A percentile compares a stretch with the other conserved stretches of the same genome.
Evolutionary conservation across 2,113 vertebrate genomes (phyloP).

Genomic region (Psammodynastes pulverulentus): DNA sequence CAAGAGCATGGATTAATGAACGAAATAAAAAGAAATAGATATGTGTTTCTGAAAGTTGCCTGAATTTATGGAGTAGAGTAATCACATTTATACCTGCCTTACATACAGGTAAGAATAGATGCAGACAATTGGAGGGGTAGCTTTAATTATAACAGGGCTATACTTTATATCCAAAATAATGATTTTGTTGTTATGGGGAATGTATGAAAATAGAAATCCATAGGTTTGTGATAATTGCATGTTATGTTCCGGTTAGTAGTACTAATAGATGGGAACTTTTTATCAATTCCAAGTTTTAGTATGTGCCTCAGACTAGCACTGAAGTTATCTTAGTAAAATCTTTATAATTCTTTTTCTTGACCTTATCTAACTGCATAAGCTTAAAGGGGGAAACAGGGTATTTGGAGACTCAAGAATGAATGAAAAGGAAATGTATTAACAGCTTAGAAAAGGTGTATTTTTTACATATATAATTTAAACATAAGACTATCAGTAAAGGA

Average conservation of each 20-base stretch:
- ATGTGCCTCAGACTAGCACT: background rate
- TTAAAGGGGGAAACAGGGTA: background rate
- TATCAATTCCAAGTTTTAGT: background rate
- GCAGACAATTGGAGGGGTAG: background rate
- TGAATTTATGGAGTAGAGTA: background rate
- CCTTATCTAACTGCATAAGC: background rate
- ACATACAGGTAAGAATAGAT: background rate
- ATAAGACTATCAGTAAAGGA: background rate
- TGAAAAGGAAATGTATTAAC: background rate
- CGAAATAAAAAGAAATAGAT: background rate
- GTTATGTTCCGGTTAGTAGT: background rate
- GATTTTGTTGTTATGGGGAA: background rate
- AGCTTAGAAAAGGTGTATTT: background rate
- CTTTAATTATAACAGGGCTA: background rate
- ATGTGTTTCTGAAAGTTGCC: background rate
- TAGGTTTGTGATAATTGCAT: background rate
- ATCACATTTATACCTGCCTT: background rate
- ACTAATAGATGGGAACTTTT: background rate
- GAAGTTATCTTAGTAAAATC: background rate
- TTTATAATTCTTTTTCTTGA: background rate
- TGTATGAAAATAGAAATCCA: background rate
- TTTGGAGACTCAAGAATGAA: background rate
- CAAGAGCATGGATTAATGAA: background rate
- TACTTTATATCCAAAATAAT: background rate
- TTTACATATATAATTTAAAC: background rate